Evolutionary conservation across 2,797 vertebrate species (phyloP), one percentile per base, ranked within the genome.

Genomic region (Bryconaethiops microstoma): DNA sequence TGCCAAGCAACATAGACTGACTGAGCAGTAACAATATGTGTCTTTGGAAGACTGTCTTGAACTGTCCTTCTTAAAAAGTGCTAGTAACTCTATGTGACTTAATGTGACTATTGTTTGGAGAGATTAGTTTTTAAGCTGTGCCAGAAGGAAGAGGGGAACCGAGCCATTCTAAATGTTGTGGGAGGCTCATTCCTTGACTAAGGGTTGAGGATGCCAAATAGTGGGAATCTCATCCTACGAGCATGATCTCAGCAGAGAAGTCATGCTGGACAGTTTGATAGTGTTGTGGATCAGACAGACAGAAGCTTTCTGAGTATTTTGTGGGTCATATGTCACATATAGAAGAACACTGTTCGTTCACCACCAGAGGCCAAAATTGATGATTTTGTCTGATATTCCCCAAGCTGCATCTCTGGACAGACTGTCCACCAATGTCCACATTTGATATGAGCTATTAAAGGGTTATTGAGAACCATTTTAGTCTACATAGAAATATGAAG

Each of bases 161-260:
- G 52, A 39, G 48, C 69, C 48, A 72, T 72, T 72, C 69, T 72
- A 54, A 52, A 72, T 54, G 23, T 54, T 19, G 69, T 72, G 69
- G 70, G 70, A 73, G 39, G 50, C 8, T 73, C 17, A 55, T 57
- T 73, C 52, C 52, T 19, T 57, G 50, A 73, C 50, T 57, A 57
- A 73, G 50, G 70, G 23, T 19, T 73, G 7, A 57, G 3, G 1
- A 25, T 55, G 70, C 70, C 70, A 72, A 72, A n/a, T n/a, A 73
- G 25, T 57, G 52, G 45, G 50, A 54, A 54, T 17, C 23, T 55
- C 70, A 57, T 73, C 70, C 70, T 25, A 73, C 70, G 14, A 73
- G 70, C 29, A 73, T 57, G 39, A 42, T 45, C 16, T 67, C 17
- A 65, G 19, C 16, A 42, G 64, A 45, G 65, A 4, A 68, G 50